phyloP scores from a whole-genome alignment of 2,113 vertebrate genomes.

The Planiliza haematocheilus region DNA sequence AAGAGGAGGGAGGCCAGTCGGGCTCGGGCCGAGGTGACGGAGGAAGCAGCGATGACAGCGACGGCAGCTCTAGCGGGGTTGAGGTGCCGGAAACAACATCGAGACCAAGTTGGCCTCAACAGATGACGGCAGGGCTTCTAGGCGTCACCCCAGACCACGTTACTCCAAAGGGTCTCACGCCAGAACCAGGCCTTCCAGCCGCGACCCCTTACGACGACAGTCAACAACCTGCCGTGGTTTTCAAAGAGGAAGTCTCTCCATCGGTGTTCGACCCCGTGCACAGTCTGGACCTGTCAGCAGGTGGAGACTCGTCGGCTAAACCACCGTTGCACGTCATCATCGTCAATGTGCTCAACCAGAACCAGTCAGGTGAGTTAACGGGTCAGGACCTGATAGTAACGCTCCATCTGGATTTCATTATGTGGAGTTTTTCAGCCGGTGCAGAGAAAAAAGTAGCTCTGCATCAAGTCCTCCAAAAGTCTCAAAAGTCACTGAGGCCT shows the following conservation, averaged over 20 bases:
- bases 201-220: background rate
- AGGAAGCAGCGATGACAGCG: constrained; percentile 17
- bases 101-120: background rate
- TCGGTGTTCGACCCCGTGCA: constrained; percentile 58
- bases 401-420: no score
- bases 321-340: constrained; percentile 81
- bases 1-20: background rate
- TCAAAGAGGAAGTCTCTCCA: constrained; percentile 66
- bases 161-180: background rate
- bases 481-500: no score
- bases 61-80: background rate
- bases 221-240: constrained; percentile 68
- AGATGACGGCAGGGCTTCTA: background rate
- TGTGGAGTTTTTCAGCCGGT: no score
- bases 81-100: background rate
- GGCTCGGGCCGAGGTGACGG: constrained; percentile 18
- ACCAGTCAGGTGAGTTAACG: constrained; percentile 87
- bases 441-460: no score
- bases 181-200: background rate
- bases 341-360: constrained; percentile 82
- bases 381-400: no score
- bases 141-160: no score
- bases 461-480: no score
- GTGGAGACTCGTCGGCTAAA: constrained; percentile 4
- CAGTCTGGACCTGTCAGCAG: constrained; percentile 55